These are phyloP conservation scores for Malthinus flaveolus DNA, from an alignment of 2,888 invertebrate species.

Conservation along the genomic window DNA sequence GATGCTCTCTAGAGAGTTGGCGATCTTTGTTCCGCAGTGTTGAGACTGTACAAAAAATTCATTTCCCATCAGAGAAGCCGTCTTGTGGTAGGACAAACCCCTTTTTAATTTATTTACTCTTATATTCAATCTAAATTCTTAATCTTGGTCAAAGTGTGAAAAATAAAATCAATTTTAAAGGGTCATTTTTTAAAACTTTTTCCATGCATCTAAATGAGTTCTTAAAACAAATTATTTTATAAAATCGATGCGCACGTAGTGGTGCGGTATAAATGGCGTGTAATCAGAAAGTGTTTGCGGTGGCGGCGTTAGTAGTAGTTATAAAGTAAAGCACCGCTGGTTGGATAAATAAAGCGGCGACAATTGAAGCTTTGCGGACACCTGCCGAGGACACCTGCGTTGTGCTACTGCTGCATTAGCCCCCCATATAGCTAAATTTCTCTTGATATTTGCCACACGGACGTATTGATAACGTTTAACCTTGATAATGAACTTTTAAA, in stretches of 20 bases:
- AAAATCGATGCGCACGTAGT: slow-evolving; percentile 5
- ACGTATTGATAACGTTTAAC: not conserved
- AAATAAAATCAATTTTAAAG: too few relatives aligned
- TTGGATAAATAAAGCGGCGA: slow-evolving; percentile 35
- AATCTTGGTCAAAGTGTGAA: too few relatives aligned
- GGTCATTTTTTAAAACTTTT: too few relatives aligned
- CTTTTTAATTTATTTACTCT: too few relatives aligned
- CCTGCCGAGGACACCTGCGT: slow-evolving; percentile 33
- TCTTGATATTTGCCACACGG: not conserved
- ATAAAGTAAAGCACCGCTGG: slow-evolving; percentile 36
- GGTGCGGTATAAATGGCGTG: slow-evolving; percentile 19
- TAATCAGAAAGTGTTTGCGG: slow-evolving; percentile 25
- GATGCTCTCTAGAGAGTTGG: too few relatives aligned
- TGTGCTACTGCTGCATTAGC: not conserved
- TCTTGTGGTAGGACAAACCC: too few relatives aligned
- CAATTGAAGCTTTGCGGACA: slow-evolving; percentile 40
- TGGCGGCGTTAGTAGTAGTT: slow-evolving; percentile 18
- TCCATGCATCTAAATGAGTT: too few relatives aligned
- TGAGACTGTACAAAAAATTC: too few relatives aligned
- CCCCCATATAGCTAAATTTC: slow-evolving; percentile 4
- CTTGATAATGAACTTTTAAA: not conserved
- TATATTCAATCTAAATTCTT: too few relatives aligned
- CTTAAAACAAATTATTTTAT: too few relatives aligned
- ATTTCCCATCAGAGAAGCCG: too few relatives aligned
- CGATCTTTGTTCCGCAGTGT: too few relatives aligned